Conservation (phyloP, 2,888 invertebrate species). For the Theretra japonica region DNA sequence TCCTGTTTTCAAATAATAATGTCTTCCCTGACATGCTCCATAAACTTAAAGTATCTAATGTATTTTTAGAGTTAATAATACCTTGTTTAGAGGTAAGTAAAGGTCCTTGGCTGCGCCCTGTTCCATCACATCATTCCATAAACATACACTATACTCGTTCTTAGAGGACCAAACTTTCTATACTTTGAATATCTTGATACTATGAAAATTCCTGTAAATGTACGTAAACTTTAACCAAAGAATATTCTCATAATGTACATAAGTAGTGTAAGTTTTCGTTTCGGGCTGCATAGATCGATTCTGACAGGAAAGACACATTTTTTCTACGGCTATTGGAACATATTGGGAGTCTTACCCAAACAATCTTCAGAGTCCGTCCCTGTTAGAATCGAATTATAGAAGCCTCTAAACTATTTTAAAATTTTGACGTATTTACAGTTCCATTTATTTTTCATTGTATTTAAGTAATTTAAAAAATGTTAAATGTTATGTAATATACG, state of each 20-base stretch:
- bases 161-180: conserved; percentile 66
- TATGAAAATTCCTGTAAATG: conserved; percentile 37
- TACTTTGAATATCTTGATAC: conserved; percentile 45
- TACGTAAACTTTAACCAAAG: conserved; percentile 47
- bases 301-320: not conserved
- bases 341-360: not conserved
- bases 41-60: not conserved
- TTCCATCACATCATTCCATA: conserved; percentile 55
- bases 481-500: conserved; percentile 16
- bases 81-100: not conserved
- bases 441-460: conserved; percentile 14
- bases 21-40: not conserved
- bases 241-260: conserved; percentile 41
- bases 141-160: conserved; percentile 47
- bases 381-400: conserved; percentile 12
- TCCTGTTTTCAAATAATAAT: not conserved
- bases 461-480: conserved; percentile 1
- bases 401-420: conserved; percentile 7
- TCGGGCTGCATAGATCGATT: not conserved
- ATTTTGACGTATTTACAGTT: conserved; percentile 26
- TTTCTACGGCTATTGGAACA: not conserved
- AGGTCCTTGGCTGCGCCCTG: not conserved
- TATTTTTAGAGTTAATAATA: too few species aligned
- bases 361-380: not conserved
- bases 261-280: conserved; percentile 18